Percentiles rank a stretch among this genome's conserved stretches.
Evolutionary conservation across 2,888 invertebrate genomes (phyloP).

Genomic region (Octodonta nipae): DNA sequence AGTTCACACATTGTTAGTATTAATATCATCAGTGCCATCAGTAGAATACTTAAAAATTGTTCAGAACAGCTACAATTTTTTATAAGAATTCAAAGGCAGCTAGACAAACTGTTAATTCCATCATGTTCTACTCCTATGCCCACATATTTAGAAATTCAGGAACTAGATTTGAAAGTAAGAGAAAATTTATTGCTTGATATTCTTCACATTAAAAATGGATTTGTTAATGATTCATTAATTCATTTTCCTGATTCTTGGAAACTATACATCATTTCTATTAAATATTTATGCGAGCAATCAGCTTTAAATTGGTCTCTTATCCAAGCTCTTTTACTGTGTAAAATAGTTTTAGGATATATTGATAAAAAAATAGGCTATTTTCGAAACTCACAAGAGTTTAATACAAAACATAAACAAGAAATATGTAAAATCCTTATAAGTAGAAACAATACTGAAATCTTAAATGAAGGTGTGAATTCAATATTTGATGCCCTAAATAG

Average conservation of each 20-base stretch:
- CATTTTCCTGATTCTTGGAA: slow-evolving; percentile 45
- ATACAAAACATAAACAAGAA: slow-evolving; percentile 5
- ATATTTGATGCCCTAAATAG: too few relatives aligned
- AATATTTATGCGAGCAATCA: slow-evolving; percentile 44
- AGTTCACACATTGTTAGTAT: slow-evolving; percentile 47
- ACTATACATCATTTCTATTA: slow-evolving; percentile 42
- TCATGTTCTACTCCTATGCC: slow-evolving; percentile 23
- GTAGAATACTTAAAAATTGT: slow-evolving; percentile 28
- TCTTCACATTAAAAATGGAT: slow-evolving; percentile 19
- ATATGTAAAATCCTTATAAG: slow-evolving; percentile 3
- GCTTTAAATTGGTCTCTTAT: slow-evolving; percentile 36
- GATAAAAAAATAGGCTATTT: slow-evolving; percentile 45
- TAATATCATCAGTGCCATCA: slow-evolving; percentile 49
- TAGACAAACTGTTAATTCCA: slow-evolving; percentile 16
- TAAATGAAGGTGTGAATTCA: slow-evolving; percentile 44
- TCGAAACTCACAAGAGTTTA: slow-evolving; percentile 31
- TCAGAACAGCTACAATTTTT: slow-evolving; percentile 23
- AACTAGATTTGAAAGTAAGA: slow-evolving; percentile 20
- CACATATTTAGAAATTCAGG: slow-evolving; percentile 26
- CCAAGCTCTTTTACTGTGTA: slow-evolving; percentile 44
- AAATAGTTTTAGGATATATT: slow-evolving; percentile 44
- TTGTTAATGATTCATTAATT: slow-evolving; percentile 26
- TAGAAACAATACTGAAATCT: slow-evolving; percentile 36
- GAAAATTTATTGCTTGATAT: slow-evolving; percentile 5
- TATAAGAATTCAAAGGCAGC: slow-evolving; percentile 20